These are phyloP conservation scores for Xenopus laevis DNA, from an alignment of 2,113 vertebrate species.

Conservation along the genomic window DNA sequence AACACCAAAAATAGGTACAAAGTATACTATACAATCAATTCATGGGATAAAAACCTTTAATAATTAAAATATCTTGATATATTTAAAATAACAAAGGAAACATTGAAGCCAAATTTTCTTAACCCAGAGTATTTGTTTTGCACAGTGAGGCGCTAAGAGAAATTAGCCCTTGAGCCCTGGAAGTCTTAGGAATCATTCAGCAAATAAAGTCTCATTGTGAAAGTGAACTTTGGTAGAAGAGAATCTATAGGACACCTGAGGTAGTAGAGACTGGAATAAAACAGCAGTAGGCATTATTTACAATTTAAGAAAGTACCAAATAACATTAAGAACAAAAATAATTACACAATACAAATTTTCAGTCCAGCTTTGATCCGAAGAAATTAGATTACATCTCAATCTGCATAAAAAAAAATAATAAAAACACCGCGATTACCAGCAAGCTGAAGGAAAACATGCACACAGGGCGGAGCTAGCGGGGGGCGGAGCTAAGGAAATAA, in stretches of 20 bases:
- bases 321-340: constrained; percentile 80
- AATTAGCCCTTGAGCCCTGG: constrained; percentile 88
- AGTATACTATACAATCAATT: constrained; percentile 87
- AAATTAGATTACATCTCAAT: constrained; percentile 80
- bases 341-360: constrained; percentile 82
- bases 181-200: constrained; percentile 83
- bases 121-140: constrained; percentile 81
- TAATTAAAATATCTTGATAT: constrained; percentile 86
- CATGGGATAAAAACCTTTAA: constrained; percentile 87
- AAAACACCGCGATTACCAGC: constrained; percentile 73
- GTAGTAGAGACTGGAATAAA: constrained; percentile 92
- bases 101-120: constrained; percentile 82
- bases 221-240: constrained; percentile 93
- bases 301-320: constrained; percentile 81
- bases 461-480: constrained; percentile 57
- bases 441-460: constrained; percentile 64
- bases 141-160: constrained; percentile 87
- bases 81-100: constrained; percentile 87
- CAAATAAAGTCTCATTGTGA: constrained; percentile 81
- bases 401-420: constrained; percentile 68
- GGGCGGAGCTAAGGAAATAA: constrained; percentile 75
- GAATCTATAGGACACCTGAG: constrained; percentile 91
- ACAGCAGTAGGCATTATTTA: constrained; percentile 86
- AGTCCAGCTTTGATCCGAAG: constrained; percentile 90
- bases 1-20: constrained; percentile 85